Base-by-base conservation (phyloP, 2,113 vertebrate species). In the Poeciliopsis prolifica region DNA sequence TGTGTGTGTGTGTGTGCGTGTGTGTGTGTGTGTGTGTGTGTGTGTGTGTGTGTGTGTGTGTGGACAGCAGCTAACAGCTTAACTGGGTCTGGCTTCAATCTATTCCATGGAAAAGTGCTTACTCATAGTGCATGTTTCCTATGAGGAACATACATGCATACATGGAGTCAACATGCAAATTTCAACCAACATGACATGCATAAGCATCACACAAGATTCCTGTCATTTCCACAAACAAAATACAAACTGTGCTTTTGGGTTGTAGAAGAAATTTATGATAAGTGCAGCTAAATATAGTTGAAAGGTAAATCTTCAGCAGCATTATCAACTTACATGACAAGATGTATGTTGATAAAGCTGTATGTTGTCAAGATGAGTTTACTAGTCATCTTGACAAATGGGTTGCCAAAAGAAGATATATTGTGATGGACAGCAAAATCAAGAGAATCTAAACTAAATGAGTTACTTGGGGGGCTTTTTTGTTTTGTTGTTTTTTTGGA, bases 381-480 rank as follows among this genome's bases (percentile, higher is more conserved):
- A 42, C n/a, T n/a, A 44, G 8, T 76, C 48, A 68, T 28, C 26
- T 62, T 5, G 31, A 60, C 33, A 61, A 40, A 69, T 26, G 13
- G 61, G 65, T n/a, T 30, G 69, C 37, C 12, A 61, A 31, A 1
- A 60, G 14, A 73, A 33, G 42, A 77, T 22, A 70, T 51, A 76
- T 48, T 26, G 17, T 80, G 65, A 86, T 33, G 78, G 77, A 79
- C 89, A 80, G 89, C 85, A 79, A 70, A 64, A 69, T 82, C 61
- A 68, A 62, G 70, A 78, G 63, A 42, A 61, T 66, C 85, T 77
- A 68, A 86, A 73, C 77, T 35, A 35, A 40, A 63, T 54, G 35
- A 75, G 22, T 4, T 5, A 37, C 35, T 67, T 48, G 0, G 35
- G 35, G 10, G 2, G 10, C 10, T 37, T 37, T 37, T 37, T 12